Percentiles rank a stretch among this genome's conserved stretches.
These are phyloP conservation scores for Cremastobaeus sp. DNA, from an alignment of 2,888 invertebrate species.

Conservation along the genomic window DNA sequence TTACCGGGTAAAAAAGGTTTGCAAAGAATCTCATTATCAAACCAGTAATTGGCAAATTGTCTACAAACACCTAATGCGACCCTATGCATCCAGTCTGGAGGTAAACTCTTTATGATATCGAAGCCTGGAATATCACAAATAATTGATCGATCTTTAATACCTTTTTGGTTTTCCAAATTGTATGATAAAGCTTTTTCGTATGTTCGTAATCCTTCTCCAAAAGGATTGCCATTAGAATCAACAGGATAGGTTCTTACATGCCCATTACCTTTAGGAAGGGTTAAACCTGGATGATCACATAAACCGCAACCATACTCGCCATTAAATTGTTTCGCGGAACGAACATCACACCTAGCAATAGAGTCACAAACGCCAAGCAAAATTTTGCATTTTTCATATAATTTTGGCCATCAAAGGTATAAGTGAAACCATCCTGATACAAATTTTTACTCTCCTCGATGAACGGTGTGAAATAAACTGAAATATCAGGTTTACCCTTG, in stretches of 20 bases:
- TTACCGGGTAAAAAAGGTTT: slow-evolving; percentile 19
- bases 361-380: slow-evolving; percentile 45
- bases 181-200: neutral
- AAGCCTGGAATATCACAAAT: slow-evolving; percentile 22
- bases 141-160: slow-evolving; percentile 36
- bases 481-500: slow-evolving; percentile 37
- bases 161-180: slow-evolving; percentile 9
- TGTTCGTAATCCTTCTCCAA: slow-evolving; percentile 14
- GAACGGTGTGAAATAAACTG: slow-evolving; percentile 50
- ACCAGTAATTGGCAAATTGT: slow-evolving; percentile 45
- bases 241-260: slow-evolving; percentile 13
- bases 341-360: slow-evolving; percentile 40
- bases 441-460: slow-evolving; percentile 30
- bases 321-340: slow-evolving; percentile 34
- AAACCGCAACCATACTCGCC: slow-evolving; percentile 29
- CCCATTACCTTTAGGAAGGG: slow-evolving; percentile 51
- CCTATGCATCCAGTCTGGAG: slow-evolving; percentile 27
- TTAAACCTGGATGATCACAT: slow-evolving; percentile 47
- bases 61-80: slow-evolving; percentile 38
- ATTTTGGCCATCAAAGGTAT: slow-evolving; percentile 9
- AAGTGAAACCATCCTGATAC: slow-evolving; percentile 38
- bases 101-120: slow-evolving; percentile 34
- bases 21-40: slow-evolving; percentile 17
- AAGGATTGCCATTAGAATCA: slow-evolving; percentile 5
- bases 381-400: slow-evolving; percentile 35